Evolutionary conservation across 2,888 invertebrate genomes (phyloP).

Genomic region (Crocallis elinguaria): DNA sequence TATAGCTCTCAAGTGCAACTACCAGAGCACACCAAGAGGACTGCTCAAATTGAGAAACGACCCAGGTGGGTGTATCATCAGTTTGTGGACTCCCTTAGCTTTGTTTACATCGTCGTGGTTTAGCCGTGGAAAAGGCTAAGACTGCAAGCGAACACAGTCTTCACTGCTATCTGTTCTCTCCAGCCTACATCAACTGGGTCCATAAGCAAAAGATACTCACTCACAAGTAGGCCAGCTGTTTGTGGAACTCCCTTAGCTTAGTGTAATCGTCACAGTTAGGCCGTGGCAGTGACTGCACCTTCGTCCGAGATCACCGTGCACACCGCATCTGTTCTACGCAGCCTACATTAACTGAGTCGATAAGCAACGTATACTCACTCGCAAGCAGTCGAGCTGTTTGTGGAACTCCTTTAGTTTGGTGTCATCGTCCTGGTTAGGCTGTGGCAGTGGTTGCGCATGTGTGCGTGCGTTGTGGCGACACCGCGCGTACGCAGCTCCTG

Average conservation of each 20-base stretch:
- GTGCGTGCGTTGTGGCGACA: constrained; percentile 61
- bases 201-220: constrained; percentile 43
- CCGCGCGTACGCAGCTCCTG: constrained; percentile 69
- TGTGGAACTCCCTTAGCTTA: constrained; percentile 76
- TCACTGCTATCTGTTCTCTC: background rate
- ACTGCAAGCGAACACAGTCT: no score
- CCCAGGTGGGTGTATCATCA: no score
- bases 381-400: constrained; percentile 79
- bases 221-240: constrained; percentile 80
- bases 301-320: no score
- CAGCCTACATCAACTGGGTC: background rate
- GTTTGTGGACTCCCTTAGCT: no score
- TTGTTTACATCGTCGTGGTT: no score
- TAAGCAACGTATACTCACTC: constrained; percentile 55
- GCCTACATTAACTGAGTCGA: no score
- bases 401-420: constrained; percentile 77
- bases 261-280: constrained; percentile 75
- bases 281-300: constrained; percentile 72
- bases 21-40: no score
- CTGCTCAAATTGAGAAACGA: no score
- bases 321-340: no score
- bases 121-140: no score
- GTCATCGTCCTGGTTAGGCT: constrained; percentile 73
- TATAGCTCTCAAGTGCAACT: no score
- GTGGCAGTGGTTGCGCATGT: constrained; percentile 72